Conservation (phyloP, 2,888 invertebrate species). For the Drosophila fungiperda region DNA sequence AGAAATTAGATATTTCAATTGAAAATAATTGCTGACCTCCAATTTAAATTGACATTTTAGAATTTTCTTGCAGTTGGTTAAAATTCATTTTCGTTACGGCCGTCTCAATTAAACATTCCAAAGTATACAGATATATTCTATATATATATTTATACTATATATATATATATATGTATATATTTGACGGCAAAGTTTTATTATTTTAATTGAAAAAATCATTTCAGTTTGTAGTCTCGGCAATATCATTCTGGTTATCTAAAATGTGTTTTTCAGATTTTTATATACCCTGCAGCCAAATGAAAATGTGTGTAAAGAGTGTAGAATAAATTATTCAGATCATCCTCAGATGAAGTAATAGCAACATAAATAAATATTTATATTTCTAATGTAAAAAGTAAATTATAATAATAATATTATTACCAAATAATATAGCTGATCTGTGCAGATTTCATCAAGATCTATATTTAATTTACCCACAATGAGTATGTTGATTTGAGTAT, state of each 20-base stretch:
- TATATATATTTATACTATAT: neutral
- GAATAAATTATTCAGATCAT: too few species aligned
- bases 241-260: conserved; percentile 8
- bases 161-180: neutral
- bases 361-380: too few species aligned
- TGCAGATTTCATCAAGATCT: too few species aligned
- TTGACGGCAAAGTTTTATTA: conserved; percentile 3
- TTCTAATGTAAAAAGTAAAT: too few species aligned
- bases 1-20: neutral
- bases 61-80: neutral
- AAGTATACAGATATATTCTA: neutral
- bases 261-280: conserved; percentile 8
- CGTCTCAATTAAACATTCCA: neutral
- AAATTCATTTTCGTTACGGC: neutral
- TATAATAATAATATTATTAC: too few species aligned
- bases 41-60: neutral
- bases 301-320: neutral
- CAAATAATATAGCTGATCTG: too few species aligned
- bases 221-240: conserved; percentile 6
- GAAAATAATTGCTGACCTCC: neutral
- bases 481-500: too few species aligned
- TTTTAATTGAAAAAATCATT: conserved; percentile 42
- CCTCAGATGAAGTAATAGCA: too few species aligned
- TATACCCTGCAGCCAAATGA: neutral
- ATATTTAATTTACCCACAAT: too few species aligned